Evolutionary conservation across 1,140 invertebrate genomes (phyloP).

Genomic region (Heliconius hewitsoni): DNA sequence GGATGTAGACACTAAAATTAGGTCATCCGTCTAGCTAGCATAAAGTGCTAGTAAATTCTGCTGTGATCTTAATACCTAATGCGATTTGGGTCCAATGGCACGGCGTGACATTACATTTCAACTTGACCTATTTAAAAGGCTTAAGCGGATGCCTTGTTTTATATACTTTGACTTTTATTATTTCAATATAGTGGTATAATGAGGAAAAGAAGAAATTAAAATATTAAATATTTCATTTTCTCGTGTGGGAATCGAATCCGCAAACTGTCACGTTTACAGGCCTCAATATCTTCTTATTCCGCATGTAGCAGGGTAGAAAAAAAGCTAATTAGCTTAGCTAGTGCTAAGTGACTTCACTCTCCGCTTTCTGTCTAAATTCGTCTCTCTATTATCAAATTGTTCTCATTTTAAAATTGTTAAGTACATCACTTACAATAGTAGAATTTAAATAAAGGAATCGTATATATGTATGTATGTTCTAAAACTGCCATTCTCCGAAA

Average conservation of each 20-base stretch:
- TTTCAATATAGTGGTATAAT: background rate
- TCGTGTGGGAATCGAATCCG: no score
- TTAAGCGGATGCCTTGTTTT: background rate
- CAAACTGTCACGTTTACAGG: no score
- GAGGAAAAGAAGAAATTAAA: no score
- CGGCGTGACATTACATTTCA: constrained; percentile 14
- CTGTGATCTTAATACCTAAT: constrained; percentile 23
- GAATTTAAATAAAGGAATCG: background rate
- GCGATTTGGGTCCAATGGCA: constrained; percentile 14
- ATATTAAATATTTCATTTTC: no score
- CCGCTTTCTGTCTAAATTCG: no score
- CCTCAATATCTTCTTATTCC: no score
- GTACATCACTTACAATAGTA: no score
- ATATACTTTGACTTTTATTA: background rate
- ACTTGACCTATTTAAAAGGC: constrained; percentile 8
- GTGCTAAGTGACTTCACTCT: no score
- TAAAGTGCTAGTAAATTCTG: background rate
- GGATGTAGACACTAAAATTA: background rate
- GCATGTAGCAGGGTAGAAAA: no score
- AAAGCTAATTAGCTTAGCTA: no score
- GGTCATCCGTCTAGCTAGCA: constrained; percentile 14
- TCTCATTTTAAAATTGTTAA: no score
- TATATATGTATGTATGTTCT: background rate
- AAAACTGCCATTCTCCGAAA: background rate
- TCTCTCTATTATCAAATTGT: no score